phyloP scores from a whole-genome alignment of 2,113 vertebrate species.

The Zosterops pallidus region DNA sequence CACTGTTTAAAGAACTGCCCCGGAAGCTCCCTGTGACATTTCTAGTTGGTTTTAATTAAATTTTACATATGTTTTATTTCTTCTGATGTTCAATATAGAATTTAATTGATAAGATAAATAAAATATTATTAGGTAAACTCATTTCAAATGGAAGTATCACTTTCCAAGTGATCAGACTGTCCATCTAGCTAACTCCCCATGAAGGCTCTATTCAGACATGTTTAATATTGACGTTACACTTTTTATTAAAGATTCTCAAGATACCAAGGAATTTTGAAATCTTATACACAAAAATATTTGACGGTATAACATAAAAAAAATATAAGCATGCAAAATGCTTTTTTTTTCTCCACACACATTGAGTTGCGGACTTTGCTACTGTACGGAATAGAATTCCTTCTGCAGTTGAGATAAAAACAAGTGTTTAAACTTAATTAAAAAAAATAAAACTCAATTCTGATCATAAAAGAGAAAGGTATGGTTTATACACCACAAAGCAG shows the following conservation, averaged over 20 bases:
- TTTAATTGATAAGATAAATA: slow-evolving; percentile 55
- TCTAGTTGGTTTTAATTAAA: slow-evolving; percentile 59
- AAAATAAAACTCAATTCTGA: not conserved
- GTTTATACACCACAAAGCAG: not conserved
- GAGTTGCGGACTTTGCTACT: not conserved
- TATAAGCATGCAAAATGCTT: not conserved
- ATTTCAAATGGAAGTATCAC: slow-evolving; percentile 58
- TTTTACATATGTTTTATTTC: slow-evolving; percentile 10
- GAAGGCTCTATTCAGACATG: slow-evolving; percentile 48
- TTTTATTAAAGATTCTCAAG: slow-evolving; percentile 53
- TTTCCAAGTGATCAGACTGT: slow-evolving; percentile 62
- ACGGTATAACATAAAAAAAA: not conserved
- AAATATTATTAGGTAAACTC: slow-evolving; percentile 56
- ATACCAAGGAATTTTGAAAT: not conserved
- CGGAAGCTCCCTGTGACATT: not conserved
- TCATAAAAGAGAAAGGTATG: not conserved
- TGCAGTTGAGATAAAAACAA: not conserved
- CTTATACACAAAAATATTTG: not conserved
- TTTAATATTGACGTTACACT: not conserved
- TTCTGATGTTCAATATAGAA: slow-evolving; percentile 52
- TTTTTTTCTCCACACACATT: not conserved
- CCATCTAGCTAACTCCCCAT: slow-evolving; percentile 43
- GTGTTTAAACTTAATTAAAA: not conserved
- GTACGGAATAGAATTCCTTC: not conserved
- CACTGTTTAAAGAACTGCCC: not conserved